These are phyloP conservation scores for Valencia hispanica DNA, from an alignment of 2,797 vertebrate genomes.

Conservation along the genomic window DNA sequence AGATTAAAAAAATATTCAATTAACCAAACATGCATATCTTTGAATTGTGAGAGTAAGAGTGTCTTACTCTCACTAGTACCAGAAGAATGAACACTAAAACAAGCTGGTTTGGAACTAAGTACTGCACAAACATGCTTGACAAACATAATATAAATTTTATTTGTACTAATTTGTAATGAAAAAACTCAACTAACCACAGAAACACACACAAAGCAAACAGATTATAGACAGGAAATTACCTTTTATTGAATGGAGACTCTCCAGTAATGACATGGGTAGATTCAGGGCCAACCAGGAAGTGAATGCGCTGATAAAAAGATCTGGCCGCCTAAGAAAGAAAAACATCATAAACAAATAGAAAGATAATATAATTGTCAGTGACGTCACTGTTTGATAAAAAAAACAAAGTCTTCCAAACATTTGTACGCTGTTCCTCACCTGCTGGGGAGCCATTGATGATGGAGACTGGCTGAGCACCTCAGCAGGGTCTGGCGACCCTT, in stretches of 20 bases:
- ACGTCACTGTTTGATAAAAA: neutral
- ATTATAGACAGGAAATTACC: conserved; percentile 75
- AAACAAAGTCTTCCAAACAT: neutral
- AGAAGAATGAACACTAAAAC: neutral
- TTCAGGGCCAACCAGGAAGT: conserved; percentile 91
- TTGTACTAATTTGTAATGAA: neutral
- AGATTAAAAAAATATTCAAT: neutral
- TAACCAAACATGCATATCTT: conserved; percentile 2
- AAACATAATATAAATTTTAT: neutral
- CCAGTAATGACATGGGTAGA: conserved; percentile 92
- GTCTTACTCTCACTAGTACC: neutral
- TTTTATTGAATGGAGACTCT: conserved; percentile 95
- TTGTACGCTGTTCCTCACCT: conserved; percentile 58
- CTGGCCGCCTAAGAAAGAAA: conserved; percentile 82
- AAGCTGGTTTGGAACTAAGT: neutral
- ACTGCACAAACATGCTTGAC: neutral
- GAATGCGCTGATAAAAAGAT: conserved; percentile 94
- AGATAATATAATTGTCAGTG: neutral
- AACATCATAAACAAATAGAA: neutral
- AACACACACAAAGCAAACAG: neutral
- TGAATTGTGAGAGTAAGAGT: neutral
- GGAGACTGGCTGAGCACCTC: conserved; percentile 92
- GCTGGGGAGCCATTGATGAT: conserved; percentile 87
- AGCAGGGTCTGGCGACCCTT: conserved; percentile 91
- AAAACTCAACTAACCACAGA: neutral